Conservation (phyloP, 2,888 invertebrate genomes). For the Ochropleura plecta region DNA sequence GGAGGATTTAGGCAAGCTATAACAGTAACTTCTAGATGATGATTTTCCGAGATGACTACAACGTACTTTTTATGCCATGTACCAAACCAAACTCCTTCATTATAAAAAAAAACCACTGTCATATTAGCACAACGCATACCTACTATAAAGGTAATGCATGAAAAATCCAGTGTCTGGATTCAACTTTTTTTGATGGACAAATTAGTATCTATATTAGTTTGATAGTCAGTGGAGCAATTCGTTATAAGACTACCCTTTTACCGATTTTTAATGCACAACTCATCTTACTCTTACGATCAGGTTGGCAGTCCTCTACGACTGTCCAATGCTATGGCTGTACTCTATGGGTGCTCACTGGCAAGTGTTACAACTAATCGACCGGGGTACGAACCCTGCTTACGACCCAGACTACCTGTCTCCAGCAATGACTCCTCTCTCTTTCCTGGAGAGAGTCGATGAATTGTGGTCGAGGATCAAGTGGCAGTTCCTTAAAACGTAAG, state of each 20-base stretch:
- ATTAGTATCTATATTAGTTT: neutral
- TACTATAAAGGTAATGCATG: too few relatives aligned
- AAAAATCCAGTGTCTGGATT: neutral
- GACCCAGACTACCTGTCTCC: constrained; percentile 65
- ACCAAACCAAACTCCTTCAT: too few relatives aligned
- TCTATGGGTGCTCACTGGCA: constrained; percentile 75
- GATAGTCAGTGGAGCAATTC: neutral
- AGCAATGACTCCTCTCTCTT: constrained; percentile 66
- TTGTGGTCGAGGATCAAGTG: constrained; percentile 66
- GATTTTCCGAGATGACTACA: neutral
- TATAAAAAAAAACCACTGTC: neutral
- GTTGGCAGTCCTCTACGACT: constrained; percentile 71
- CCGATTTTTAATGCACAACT: neutral
- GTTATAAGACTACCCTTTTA: neutral
- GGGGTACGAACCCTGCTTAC: constrained; percentile 73
- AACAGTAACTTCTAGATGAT: neutral
- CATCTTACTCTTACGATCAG: constrained; percentile 57
- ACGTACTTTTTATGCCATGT: neutral
- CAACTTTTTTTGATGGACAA: neutral
- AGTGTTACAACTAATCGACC: constrained; percentile 71
- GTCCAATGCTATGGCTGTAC: constrained; percentile 75
- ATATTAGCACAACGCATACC: neutral
- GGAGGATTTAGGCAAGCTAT: neutral
- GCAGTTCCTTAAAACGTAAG: constrained; percentile 66
- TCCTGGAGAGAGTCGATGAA: constrained; percentile 66